A percentile compares a stretch with the other conserved stretches of the same genome.
phyloP scores from a whole-genome alignment of 2,113 vertebrate species.

The Corythornis vintsioides region DNA sequence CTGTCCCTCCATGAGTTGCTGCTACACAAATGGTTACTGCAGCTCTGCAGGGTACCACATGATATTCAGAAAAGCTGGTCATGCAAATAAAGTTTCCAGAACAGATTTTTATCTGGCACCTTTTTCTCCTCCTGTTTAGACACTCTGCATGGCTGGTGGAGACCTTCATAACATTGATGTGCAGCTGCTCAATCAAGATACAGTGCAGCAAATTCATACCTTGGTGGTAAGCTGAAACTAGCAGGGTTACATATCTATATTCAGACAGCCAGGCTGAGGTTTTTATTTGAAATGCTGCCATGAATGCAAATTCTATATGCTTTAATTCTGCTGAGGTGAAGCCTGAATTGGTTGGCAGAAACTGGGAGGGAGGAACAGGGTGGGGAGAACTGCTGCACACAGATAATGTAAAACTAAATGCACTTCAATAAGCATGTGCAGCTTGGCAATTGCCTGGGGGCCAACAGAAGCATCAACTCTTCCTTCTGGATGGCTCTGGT shows the following conservation, averaged over 20 bases:
- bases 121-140: slow-evolving; percentile 38
- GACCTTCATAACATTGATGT: slow-evolving; percentile 67
- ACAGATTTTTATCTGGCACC: not conserved
- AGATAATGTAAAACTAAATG: not conserved
- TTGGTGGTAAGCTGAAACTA: slow-evolving; percentile 68
- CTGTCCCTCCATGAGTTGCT: not conserved
- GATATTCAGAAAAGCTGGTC: not conserved
- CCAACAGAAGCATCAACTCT: not conserved
- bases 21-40: not conserved
- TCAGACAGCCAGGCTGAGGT: not conserved
- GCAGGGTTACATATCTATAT: not conserved
- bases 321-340: not conserved
- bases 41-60: not conserved
- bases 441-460: not conserved
- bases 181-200: slow-evolving; percentile 66
- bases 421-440: not conserved
- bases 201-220: slow-evolving; percentile 73
- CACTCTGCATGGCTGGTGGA: slow-evolving; percentile 63
- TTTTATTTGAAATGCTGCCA: not conserved
- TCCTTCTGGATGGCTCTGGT: not conserved
- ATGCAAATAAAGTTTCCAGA: not conserved
- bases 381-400: not conserved
- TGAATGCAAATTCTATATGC: not conserved
- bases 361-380: not conserved
- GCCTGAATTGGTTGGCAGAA: not conserved